Conservation (phyloP, 2,113 vertebrate species). For the Stegostoma tigrinum region DNA sequence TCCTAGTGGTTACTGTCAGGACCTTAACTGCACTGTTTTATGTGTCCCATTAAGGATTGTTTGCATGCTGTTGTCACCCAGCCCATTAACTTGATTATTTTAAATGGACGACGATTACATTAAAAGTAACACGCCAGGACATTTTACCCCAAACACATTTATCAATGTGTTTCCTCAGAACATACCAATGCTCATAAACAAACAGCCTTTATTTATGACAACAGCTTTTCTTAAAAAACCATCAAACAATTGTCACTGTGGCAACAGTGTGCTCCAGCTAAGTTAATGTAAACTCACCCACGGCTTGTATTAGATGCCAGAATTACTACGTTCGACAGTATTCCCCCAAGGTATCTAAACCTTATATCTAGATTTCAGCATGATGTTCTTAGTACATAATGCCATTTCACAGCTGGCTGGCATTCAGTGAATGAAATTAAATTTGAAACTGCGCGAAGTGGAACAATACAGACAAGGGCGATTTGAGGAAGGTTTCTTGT, state of each 20-base stretch:
- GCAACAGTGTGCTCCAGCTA: not conserved
- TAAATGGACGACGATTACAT: conserved; percentile 11
- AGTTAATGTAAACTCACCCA: not conserved
- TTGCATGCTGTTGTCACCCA: not conserved
- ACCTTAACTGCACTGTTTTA: not conserved
- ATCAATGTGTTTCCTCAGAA: not conserved
- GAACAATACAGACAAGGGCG: not conserved
- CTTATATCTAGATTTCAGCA: conserved; percentile 27
- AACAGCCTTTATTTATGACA: not conserved
- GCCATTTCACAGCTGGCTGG: conserved; percentile 21
- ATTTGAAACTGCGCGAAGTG: not conserved
- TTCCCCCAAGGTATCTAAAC: not conserved
- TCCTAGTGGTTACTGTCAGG: not conserved
- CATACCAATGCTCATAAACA: not conserved
- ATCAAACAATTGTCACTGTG: not conserved
- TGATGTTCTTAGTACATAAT: not conserved
- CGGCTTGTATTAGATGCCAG: not conserved
- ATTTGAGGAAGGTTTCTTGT: not conserved
- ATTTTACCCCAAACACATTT: not conserved
- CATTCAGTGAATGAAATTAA: conserved; percentile 28
- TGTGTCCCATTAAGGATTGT: not conserved
- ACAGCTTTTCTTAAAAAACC: not conserved
- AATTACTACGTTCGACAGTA: not conserved
- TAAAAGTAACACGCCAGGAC: not conserved
- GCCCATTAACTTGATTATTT: conserved; percentile 24